Base-by-base conservation (phyloP, 2,113 vertebrate genomes). In the Guaruba guarouba region DNA sequence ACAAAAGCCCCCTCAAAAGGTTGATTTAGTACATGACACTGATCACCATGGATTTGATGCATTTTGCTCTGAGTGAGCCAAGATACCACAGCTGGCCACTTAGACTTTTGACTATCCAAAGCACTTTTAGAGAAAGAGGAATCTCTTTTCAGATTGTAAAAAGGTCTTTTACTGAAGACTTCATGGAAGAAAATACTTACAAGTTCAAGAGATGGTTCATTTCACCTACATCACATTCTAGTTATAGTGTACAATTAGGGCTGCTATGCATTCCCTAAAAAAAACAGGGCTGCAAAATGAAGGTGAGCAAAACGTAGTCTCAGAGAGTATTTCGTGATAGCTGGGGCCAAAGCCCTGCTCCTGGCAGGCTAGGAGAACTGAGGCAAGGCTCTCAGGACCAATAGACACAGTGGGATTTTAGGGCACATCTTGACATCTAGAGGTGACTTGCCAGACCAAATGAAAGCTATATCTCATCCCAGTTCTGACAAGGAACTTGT, bases 291-390 rank as follows among this genome's bases (percentile, higher is more conserved):
- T 76, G 41, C 19, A 92, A 84, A 62, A 55, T 12, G 70, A 49
- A 22, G 11, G 23, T 17, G 19, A 85, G 16, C 0, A 0, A 68
- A 90, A 33, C 5, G 9, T 39, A 49, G n/a, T 16, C 37, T 28
- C 29, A 69, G 24, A 11, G 41, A 41, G 7, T 10, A 10, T 70
- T 70, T 51, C 10, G 12, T 2, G 9, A 17, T 8, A 52, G 33
- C 37, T 67, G 18, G 3, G 44, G 28, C 13, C 31, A 88, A 44
- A 52, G 31, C 20, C 51, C 46, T 62, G 46, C 27, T 75, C 20
- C 46, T 22, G 8, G 11, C 8, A 24, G 25, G 16, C 5, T 18
- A 33, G 7, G 12, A 20, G n/a, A 78, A 49, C 16, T 2, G 1
- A 44, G 14, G 2, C 16, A 87, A 29, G 8, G 31, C 46, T 49